These are phyloP conservation scores for Urosaurus nigricauda DNA, from an alignment of 2,797 vertebrate species.

Conservation along the genomic window DNA sequence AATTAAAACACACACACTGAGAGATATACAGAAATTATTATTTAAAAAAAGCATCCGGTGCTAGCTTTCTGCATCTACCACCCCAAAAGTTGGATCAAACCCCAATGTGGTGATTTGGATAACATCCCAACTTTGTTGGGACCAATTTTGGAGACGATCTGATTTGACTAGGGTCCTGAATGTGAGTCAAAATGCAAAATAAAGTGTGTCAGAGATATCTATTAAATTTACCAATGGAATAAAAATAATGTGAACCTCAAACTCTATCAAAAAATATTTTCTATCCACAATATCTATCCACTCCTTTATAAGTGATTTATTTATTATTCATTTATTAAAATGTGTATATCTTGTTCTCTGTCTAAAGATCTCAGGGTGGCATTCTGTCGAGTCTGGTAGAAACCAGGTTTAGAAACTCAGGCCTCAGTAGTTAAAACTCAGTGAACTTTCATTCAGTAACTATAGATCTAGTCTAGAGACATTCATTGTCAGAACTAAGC, in stretches of 20 bases:
- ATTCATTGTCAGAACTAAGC: too few species aligned
- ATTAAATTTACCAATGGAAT: not conserved
- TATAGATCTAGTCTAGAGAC: too few species aligned
- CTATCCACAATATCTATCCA: not conserved
- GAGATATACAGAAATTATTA: not conserved
- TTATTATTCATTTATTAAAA: too few species aligned
- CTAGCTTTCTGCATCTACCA: not conserved
- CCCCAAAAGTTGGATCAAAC: not conserved
- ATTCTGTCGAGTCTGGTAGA: too few species aligned
- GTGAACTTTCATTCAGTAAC: too few species aligned
- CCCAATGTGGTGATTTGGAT: not conserved
- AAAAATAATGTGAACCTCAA: not conserved
- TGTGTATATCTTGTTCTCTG: too few species aligned
- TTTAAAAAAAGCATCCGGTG: conserved; percentile 12
- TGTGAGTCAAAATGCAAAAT: not conserved
- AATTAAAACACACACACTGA: conserved; percentile 30
- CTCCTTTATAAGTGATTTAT: too few species aligned
- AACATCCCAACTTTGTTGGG: not conserved
- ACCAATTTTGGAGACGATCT: not conserved
- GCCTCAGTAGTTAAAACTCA: too few species aligned
- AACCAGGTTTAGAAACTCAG: too few species aligned
- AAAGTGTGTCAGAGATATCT: not conserved
- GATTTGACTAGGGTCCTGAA: not conserved
- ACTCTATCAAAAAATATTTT: not conserved
- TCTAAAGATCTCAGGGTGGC: too few species aligned